Conservation (phyloP, 1,140 invertebrate genomes). For the Helicoverpa zea region DNA sequence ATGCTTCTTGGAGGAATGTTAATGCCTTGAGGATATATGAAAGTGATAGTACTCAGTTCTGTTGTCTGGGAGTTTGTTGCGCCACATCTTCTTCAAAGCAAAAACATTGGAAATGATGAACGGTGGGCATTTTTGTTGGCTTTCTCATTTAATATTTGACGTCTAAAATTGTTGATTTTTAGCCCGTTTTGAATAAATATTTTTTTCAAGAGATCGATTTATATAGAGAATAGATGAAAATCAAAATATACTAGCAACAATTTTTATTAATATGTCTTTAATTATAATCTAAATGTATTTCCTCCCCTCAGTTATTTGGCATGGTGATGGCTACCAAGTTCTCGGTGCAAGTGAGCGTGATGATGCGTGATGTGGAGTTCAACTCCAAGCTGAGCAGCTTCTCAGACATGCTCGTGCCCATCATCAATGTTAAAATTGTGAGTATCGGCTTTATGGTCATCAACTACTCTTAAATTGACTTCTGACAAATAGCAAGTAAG, state of each 20-base stretch:
- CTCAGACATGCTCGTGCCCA: slow-evolving; percentile 87
- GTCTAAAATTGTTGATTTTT: too few relatives aligned
- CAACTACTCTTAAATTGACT: background rate
- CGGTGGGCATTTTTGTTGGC: too few relatives aligned
- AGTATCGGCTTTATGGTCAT: slow-evolving; percentile 53
- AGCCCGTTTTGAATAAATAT: background rate
- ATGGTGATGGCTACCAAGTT: slow-evolving; percentile 76
- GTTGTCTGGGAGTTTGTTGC: too few relatives aligned
- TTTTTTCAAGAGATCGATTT: background rate
- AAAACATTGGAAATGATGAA: too few relatives aligned
- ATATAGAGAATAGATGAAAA: too few relatives aligned
- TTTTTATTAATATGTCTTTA: too few relatives aligned
- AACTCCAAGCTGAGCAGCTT: slow-evolving; percentile 86
- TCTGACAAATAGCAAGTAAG: too few relatives aligned
- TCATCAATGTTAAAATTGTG: slow-evolving; percentile 89
- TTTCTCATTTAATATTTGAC: too few relatives aligned
- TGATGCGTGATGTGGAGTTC: slow-evolving; percentile 86
- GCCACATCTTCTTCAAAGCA: too few relatives aligned
- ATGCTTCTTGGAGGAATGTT: background rate
- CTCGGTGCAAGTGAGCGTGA: slow-evolving; percentile 89
- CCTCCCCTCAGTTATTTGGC: slow-evolving; percentile 74
- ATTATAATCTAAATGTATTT: background rate
- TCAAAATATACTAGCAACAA: too few relatives aligned
- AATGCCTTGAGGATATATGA: background rate
- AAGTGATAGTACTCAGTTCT: too few relatives aligned